These are phyloP conservation scores for Apis dorsata DNA, from an alignment of 1,140 invertebrate genomes.

Conservation along the genomic window DNA sequence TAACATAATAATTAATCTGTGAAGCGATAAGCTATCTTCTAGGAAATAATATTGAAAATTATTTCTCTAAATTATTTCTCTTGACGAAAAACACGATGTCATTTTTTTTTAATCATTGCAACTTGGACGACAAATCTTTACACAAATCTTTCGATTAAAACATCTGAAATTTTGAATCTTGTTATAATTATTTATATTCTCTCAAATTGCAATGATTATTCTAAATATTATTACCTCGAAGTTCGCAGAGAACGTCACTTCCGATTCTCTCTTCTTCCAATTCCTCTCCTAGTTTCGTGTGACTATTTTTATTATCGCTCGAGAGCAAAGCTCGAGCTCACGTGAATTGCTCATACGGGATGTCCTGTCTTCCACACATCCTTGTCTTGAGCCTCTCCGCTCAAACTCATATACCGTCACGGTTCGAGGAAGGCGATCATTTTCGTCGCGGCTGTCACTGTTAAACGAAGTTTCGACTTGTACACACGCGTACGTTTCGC, in stretches of 20 bases:
- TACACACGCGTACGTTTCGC: not conserved
- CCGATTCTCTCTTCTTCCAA: not conserved
- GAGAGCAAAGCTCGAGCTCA: conserved; percentile 29
- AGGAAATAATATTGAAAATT: no score
- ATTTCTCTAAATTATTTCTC: no score
- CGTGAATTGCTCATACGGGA: conserved; percentile 66
- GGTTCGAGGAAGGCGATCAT: conserved; percentile 52
- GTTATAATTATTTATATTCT: no score
- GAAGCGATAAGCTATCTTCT: no score
- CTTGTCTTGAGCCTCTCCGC: conserved; percentile 16
- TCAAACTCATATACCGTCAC: conserved; percentile 56
- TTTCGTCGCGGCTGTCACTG: conserved; percentile 47
- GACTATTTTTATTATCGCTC: conserved; percentile 39
- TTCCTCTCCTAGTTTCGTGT: not conserved
- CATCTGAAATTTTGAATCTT: no score
- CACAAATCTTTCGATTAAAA: no score
- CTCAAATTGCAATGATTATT: no score
- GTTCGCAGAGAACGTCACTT: not conserved
- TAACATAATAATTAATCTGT: no score
- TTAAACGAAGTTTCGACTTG: conserved; percentile 27
- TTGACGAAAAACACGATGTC: no score
- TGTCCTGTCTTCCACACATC: conserved; percentile 73
- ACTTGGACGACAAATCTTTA: no score
- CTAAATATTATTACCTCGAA: no score
- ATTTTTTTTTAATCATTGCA: no score